Percentiles rank a stretch among this genome's conserved stretches.
Conservation (phyloP, 1,140 invertebrate species). For the Linepithema humile region DNA sequence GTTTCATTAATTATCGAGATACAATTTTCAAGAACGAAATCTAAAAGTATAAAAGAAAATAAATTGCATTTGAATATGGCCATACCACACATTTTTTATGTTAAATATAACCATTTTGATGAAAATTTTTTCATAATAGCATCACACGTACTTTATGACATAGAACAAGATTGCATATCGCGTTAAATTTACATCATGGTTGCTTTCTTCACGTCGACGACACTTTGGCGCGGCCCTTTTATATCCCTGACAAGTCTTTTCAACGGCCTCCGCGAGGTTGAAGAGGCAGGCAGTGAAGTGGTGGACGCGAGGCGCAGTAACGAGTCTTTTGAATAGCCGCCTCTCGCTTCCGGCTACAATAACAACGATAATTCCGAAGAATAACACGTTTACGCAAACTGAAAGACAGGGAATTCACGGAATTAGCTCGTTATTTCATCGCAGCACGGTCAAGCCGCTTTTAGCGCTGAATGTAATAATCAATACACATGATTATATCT, state of each 20-base stretch:
- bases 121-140: background rate
- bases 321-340: conserved; percentile 55
- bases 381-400: conserved; percentile 24
- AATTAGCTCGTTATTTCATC: background rate
- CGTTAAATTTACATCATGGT: conserved; percentile 13
- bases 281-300: conserved; percentile 50
- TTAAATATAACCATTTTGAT: background rate
- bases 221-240: conserved; percentile 49
- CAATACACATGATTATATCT: too few relatives aligned
- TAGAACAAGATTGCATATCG: background rate
- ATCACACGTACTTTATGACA: background rate
- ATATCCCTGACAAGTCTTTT: conserved; percentile 53
- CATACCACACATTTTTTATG: background rate
- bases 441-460: too few relatives aligned
- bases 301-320: conserved; percentile 31
- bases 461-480: background rate
- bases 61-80: background rate
- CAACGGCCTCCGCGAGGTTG: conserved; percentile 18
- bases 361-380: conserved; percentile 37
- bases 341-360: conserved; percentile 41
- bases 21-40: background rate
- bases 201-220: background rate
- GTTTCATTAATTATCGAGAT: too few relatives aligned
- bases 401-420: background rate
- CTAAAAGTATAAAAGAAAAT: background rate